Conservation (phyloP, 1,140 invertebrate species). For the Camponotus vicinus region DNA sequence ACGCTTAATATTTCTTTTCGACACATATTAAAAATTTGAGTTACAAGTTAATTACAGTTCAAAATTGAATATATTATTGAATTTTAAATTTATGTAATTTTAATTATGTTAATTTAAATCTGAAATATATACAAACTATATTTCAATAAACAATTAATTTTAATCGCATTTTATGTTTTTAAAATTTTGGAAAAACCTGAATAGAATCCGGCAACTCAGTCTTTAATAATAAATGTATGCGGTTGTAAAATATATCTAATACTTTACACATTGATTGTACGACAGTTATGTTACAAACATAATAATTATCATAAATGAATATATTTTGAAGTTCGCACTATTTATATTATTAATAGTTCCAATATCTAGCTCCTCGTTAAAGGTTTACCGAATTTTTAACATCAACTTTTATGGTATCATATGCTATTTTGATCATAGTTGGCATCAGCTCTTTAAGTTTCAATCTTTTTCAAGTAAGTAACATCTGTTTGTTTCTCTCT, state of each 20-base stretch:
- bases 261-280: neutral
- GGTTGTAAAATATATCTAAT: constrained; percentile 1
- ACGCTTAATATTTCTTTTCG: neutral
- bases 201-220: neutral
- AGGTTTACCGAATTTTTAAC: constrained; percentile 30
- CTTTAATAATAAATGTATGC: neutral
- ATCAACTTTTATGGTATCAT: constrained; percentile 1
- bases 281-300: neutral
- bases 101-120: neutral
- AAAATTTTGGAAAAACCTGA: neutral
- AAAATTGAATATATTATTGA: neutral
- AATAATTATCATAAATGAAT: neutral
- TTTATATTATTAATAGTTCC: constrained; percentile 1
- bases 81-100: neutral
- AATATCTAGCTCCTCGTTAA: constrained; percentile 4
- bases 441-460: constrained; percentile 41
- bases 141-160: neutral
- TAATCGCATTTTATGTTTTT: neutral
- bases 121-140: neutral
- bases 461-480: constrained; percentile 56
- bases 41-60: neutral
- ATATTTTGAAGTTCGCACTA: neutral
- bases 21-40: neutral
- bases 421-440: constrained; percentile 20
- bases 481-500: neutral